Base-by-base conservation (phyloP, 2,888 invertebrate species). In the Mesopsocus fuscifrons region DNA sequence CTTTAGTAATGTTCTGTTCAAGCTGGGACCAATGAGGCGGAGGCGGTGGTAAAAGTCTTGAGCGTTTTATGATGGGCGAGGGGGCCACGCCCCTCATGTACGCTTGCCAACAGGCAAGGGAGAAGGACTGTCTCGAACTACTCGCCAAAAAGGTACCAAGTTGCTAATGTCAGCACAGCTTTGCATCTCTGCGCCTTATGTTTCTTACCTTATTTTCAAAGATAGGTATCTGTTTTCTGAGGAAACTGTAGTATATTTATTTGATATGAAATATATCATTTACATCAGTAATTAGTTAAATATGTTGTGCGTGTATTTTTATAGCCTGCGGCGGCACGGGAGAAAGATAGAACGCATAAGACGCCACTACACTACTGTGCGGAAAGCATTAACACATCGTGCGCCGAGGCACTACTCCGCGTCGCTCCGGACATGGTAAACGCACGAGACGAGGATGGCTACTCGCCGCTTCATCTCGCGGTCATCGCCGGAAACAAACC, bases 331-430 rank as follows among this genome's bases (percentile, higher is more conserved):
- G 63, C 68, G 32, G 70, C 81, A 41, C 69, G 71, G 43, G 74
- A 77, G 50, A 71, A 81, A 53, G 89, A 89, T 62, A 72, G 84
- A 15, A 82, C 78, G 3, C 69, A 82, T 46, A 83, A 88, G 56
- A 81, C 81, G 50, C 88, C 89, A 15, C 68, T 97, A 40, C 97
- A 97, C 63, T 95, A 95, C 67, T 94, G 94, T 65, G 87, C 75
- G 45, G 77, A 77, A 51, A 67, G 66, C 48, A 52, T 58, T 60
- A 73, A 67, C 59, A 68, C 80, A 9, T 73, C 74, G 53, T 77
- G 82, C 54, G 79, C 74, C 2, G 68, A 71, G 50, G 57, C 67
- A 44, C 51, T 95, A 54, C 72, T 92, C 47, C 76, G 85, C 66
- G 79, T 80, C 42, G 87, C 89, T 52, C 82, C 87, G n/a, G 75